Evolutionary conservation across 2,113 vertebrate species (phyloP), one percentile per base, ranked within the genome.

Genomic region (Tilapia sparmanii): DNA sequence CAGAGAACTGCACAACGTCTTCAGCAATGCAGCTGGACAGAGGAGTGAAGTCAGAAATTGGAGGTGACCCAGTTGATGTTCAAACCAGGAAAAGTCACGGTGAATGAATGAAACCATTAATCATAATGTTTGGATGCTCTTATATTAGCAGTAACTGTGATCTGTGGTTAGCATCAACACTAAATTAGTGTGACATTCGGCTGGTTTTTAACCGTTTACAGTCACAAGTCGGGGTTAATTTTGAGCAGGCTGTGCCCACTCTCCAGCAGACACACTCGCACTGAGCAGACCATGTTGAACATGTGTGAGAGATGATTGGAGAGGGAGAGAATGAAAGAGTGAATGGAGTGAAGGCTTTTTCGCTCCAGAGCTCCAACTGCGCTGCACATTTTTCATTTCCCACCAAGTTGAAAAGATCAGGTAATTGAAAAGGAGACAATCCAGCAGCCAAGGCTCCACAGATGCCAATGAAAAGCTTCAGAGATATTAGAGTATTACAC

Each of bases 401-500:
- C 91, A 89, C 92, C 53, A 92, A 96, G 95, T 95, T 96, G 95
- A 97, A 96, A 96, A 96, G 96, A 96, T 94, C 95, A 95, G 93
- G 95, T 96, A 96, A 97, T 96, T 97, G 96, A 96, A 96, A 96
- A 95, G 92, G 95, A 96, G 96, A 96, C 96, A 95, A 96, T 97
- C 95, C 94, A 94, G 94, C 95, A 93, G 94, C 93, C 93, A 40
- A 73, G 81, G 89, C 94, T 94, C 95, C 94, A 90, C 94, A 95
- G 95, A 95, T 94, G 95, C 95, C 95, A 94, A 94, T 95, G 95
- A 96, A 96, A 96, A 95, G 92, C 95, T 96, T 95, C 91, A 93
- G 94, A 92, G 95, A 94, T 95, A 96, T 96, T 96, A 95, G 92
- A 95, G 94, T 95, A 91, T 95, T 94, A 95, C 94, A 95, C 95